Conservation (phyloP, 2,888 invertebrate genomes). For the Tridacna crocea region DNA sequence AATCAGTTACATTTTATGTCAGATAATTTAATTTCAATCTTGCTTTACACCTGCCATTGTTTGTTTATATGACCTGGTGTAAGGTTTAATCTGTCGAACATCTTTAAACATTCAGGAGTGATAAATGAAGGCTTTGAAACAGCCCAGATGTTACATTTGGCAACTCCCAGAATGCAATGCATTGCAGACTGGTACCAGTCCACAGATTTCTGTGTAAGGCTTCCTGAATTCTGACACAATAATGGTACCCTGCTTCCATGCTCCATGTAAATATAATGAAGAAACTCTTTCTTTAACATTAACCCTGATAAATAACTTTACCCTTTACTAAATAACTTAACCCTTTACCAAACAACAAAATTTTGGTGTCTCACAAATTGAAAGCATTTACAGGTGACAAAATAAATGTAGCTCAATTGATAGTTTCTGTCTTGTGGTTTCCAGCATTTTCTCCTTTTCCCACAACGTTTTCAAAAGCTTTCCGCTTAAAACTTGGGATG, state of each 20-base stretch:
- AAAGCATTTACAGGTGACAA: too few species aligned
- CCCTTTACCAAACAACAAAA: too few species aligned
- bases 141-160: slow-evolving; percentile 23
- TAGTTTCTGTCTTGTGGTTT: too few species aligned
- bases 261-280: too few species aligned
- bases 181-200: slow-evolving; percentile 14
- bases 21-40: slow-evolving; percentile 12
- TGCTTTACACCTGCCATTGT: slow-evolving; percentile 7
- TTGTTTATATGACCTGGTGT: slow-evolving; percentile 14
- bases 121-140: slow-evolving; percentile 13
- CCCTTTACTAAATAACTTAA: too few species aligned
- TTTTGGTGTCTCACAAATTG: too few species aligned
- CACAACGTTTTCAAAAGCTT: background rate
- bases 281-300: too few species aligned
- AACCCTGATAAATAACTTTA: too few species aligned
- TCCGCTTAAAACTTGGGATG: too few species aligned
- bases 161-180: slow-evolving; percentile 24
- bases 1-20: background rate
- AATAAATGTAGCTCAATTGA: too few species aligned
- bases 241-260: background rate
- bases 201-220: background rate
- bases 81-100: background rate
- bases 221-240: slow-evolving; percentile 19
- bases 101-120: slow-evolving; percentile 8
- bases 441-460: background rate